These are phyloP conservation scores for Spheniscus humboldti DNA, from an alignment of 2,797 vertebrate species.

Conservation along the genomic window DNA sequence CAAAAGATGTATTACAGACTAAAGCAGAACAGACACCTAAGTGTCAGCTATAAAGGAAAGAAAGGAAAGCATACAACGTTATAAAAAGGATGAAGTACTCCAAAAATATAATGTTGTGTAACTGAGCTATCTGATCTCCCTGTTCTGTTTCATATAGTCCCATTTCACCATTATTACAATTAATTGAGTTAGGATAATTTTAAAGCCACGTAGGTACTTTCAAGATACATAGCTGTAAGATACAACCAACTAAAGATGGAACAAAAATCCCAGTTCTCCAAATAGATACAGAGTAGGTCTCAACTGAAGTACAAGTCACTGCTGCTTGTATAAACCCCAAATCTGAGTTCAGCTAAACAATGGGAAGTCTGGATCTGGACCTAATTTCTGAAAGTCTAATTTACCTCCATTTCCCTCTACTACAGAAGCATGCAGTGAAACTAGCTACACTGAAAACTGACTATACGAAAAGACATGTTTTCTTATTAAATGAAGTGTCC, in stretches of 20 bases:
- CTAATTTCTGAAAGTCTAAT: background rate
- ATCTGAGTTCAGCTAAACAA: background rate
- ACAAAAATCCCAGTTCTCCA: background rate
- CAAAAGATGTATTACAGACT: background rate
- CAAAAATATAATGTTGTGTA: background rate
- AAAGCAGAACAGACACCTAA: background rate
- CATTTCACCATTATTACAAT: background rate
- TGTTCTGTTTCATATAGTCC: background rate
- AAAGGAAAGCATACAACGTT: background rate
- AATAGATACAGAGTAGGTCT: rapidly evolving
- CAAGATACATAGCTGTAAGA: background rate
- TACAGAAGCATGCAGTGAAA: background rate
- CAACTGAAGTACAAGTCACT: background rate
- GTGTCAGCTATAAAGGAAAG: background rate
- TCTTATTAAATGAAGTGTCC: background rate
- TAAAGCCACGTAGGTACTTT: background rate
- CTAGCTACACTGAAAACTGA: background rate
- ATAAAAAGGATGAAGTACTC: background rate
- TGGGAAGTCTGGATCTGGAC: background rate
- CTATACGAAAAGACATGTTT: background rate
- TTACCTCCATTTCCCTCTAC: background rate
- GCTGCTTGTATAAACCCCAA: background rate
- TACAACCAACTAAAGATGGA: background rate
- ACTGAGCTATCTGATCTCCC: background rate
- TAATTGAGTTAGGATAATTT: background rate